Percentiles rank a stretch among this genome's conserved stretches.
These are phyloP conservation scores for Acrobasis suavella DNA, from an alignment of 2,888 invertebrate genomes.

Conservation along the genomic window DNA sequence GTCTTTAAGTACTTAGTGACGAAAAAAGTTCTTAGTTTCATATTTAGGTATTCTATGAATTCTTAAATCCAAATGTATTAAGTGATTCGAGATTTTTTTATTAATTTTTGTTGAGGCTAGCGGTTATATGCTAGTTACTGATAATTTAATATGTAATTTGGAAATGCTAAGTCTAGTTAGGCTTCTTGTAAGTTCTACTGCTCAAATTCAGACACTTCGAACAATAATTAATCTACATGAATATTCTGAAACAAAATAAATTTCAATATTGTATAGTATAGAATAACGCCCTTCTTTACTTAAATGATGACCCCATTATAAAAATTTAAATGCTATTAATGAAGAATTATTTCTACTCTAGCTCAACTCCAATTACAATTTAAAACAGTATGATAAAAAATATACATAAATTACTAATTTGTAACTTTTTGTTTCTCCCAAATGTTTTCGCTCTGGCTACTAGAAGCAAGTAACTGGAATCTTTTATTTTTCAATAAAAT, in stretches of 20 bases:
- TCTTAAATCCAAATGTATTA: too few species aligned
- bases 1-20: too few species aligned
- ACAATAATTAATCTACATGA: too few species aligned
- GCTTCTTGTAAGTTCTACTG: too few species aligned
- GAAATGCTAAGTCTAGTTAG: too few species aligned
- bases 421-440: constrained; percentile 54
- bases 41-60: too few species aligned
- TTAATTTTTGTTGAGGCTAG: too few species aligned
- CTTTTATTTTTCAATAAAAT: constrained; percentile 42
- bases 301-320: constrained; percentile 4
- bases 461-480: constrained; percentile 79
- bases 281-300: constrained; percentile 20
- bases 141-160: too few species aligned
- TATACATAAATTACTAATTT: constrained; percentile 53
- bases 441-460: constrained; percentile 81
- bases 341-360: constrained; percentile 22
- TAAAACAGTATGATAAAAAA: constrained; percentile 29
- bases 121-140: too few species aligned
- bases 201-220: too few species aligned
- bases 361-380: constrained; percentile 31
- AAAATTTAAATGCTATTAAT: constrained; percentile 4
- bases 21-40: too few species aligned
- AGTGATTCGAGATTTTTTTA: too few species aligned
- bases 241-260: background rate
- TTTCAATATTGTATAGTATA: constrained; percentile 3